A percentile compares a stretch with the other conserved stretches of the same genome.
Conservation (phyloP, 2,797 vertebrate genomes). For the Ceryle rudis region DNA sequence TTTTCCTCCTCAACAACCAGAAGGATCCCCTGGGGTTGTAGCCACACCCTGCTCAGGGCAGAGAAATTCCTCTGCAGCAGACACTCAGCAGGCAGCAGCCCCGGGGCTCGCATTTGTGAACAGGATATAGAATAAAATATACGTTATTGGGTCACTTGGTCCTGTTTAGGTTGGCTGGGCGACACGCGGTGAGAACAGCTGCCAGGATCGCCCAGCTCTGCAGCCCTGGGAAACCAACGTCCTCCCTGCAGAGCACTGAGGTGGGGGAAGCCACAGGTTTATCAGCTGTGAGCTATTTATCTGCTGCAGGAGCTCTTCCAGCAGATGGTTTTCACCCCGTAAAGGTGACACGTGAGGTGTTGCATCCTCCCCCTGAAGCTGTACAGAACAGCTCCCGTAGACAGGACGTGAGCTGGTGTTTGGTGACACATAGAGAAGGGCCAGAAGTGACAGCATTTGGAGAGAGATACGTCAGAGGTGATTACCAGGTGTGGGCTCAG, state of each 20-base stretch:
- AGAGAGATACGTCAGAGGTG: not conserved
- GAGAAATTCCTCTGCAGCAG: not conserved
- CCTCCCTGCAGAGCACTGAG: not conserved
- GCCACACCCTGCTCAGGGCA: not conserved
- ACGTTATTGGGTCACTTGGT: not conserved
- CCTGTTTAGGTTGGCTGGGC: conserved; percentile 64
- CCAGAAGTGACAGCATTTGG: accelerated
- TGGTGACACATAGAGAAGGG: accelerated
- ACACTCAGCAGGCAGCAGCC: not conserved
- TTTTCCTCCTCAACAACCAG: not conserved
- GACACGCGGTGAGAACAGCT: not conserved
- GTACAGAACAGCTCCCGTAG: accelerated
- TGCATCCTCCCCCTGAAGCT: not conserved
- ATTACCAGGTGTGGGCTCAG: not conserved
- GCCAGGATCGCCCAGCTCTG: not conserved
- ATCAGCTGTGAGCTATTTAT: accelerated
- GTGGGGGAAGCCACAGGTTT: not conserved
- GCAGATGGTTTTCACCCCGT: not conserved
- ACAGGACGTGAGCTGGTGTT: not conserved
- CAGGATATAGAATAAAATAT: not conserved
- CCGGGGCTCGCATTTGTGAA: not conserved
- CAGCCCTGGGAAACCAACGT: not conserved
- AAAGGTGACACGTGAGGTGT: accelerated
- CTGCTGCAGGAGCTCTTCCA: accelerated
- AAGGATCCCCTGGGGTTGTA: not conserved